phyloP scores from a whole-genome alignment of 2,797 vertebrate species.

The Myotis findleyi region DNA sequence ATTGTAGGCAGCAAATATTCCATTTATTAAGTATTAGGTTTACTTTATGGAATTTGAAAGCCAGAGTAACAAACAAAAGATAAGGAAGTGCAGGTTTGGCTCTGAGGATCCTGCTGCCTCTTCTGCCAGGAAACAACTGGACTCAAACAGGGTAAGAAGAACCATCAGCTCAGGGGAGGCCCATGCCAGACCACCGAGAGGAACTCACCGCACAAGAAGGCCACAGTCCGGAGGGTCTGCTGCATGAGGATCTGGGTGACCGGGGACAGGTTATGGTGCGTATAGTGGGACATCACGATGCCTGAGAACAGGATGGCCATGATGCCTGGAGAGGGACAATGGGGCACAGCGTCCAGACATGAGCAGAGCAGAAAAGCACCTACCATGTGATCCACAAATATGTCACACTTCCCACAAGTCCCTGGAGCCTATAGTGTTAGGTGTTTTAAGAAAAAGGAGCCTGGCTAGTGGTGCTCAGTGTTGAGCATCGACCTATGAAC shows the following conservation, averaged over 20 bases:
- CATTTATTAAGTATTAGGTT: not conserved
- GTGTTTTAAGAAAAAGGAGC: not conserved
- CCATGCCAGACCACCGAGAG: rapidly evolving
- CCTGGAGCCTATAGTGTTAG: not conserved
- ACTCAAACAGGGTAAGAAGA: rapidly evolving
- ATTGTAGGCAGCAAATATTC: not conserved
- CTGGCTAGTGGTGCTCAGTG: no score
- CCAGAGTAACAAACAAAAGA: not conserved
- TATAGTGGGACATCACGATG: slow-evolving; percentile 99
- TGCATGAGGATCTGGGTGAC: slow-evolving; percentile 99
- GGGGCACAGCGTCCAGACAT: not conserved
- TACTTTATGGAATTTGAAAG: not conserved
- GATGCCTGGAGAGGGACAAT: slow-evolving; percentile 90
- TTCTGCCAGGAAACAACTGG: not conserved
- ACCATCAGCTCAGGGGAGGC: not conserved
- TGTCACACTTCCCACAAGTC: not conserved
- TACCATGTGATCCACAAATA: rapidly evolving
- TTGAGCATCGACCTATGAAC: no score
- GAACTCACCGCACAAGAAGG: slow-evolving; percentile 97
- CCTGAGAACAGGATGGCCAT: slow-evolving; percentile 99
- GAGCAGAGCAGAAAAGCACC: not conserved
- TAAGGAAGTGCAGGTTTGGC: not conserved
- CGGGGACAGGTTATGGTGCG: slow-evolving; percentile 98
- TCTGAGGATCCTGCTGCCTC: not conserved
- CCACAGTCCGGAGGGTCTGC: slow-evolving; percentile 96